phyloP scores from a whole-genome alignment of 2,113 vertebrate genomes.

The Shinisaurus crocodilurus region DNA sequence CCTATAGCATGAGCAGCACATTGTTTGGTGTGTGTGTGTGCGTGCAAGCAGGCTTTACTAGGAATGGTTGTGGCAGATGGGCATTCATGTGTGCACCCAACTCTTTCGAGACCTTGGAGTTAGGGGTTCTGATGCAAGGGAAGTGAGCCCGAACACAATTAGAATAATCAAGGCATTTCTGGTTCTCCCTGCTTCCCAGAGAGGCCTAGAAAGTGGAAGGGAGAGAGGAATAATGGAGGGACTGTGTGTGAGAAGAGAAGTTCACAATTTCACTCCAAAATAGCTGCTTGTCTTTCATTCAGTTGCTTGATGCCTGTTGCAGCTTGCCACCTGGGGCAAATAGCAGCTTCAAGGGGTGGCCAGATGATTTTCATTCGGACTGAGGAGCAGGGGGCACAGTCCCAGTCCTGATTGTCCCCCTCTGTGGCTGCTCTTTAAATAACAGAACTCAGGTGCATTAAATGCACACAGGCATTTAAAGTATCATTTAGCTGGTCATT shows the following conservation, averaged over 20 bases:
- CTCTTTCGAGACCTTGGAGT: not conserved
- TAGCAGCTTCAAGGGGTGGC: too few relatives aligned
- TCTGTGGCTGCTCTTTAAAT: too few relatives aligned
- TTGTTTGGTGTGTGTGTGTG: not conserved
- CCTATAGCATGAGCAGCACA: not conserved
- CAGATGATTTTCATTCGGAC: too few relatives aligned
- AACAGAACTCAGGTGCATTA: too few relatives aligned
- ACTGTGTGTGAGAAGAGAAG: not conserved
- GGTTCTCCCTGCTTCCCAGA: not conserved
- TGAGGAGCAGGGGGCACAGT: too few relatives aligned
- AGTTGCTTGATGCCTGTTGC: not conserved
- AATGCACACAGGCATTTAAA: too few relatives aligned
- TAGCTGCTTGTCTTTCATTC: not conserved
- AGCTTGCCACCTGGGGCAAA: not conserved
- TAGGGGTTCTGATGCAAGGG: not conserved
- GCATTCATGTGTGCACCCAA: not conserved
- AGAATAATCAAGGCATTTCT: not conserved
- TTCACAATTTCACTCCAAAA: not conserved
- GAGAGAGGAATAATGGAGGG: not conserved
- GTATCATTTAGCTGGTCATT: too few relatives aligned
- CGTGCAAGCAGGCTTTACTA: not conserved
- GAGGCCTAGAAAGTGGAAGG: not conserved
- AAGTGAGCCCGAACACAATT: not conserved
- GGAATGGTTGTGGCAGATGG: not conserved
- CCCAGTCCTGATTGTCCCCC: too few relatives aligned